Base-by-base conservation (phyloP, 2,113 vertebrate genomes). In the Ciconia maguari region DNA sequence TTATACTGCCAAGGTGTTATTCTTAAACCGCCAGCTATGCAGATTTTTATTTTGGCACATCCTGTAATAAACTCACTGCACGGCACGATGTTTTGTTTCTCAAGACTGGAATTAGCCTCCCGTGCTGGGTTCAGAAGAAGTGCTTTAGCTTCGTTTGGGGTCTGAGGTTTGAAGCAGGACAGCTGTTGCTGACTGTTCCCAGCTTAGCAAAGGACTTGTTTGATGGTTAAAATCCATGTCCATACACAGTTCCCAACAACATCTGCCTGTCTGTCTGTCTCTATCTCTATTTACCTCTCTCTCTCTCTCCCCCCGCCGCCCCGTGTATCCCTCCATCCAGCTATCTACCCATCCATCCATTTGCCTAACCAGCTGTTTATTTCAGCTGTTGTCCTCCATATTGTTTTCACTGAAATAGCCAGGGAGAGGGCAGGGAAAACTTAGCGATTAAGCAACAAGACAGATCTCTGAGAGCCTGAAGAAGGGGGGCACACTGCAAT, bases 401-500 rank as follows among this genome's bases (percentile, higher is more conserved):
- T 3, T 60, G 69, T 60, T 82, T 51, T 42, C 48, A 64, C n/a
- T 38, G 30, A 82, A 64, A 72, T 19, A 85, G 32, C 21, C 32
- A 55, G 36, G 49, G 11, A 85, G 34, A 57, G 12, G 29, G 25
- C 52, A 88, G 21, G 60, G 44, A 29, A 76, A 84, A 10, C 11
- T 41, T 36, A 51, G 72, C 18, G 16, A 36, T 61, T 48, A 77
- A 62, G 15, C 3, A 5, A 49, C 13, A 34, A 70, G 85, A 14
- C 11, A 41, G 29, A 41, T 42, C 29, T 83, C 41, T 20, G 21
- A 38, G n/a, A 81, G 7, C n/a, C 55, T 65, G 3, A 71, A 57
- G 46, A 60, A 55, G n/a, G 1, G 13, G 5, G 3, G 1, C 20
- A 74, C 24, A 52, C 7, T 0, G 1, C 64, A 32, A 21, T 17